Percentiles rank a stretch among this genome's conserved stretches.
These are phyloP conservation scores for Tryphoninae sp. DNA, from an alignment of 2,888 invertebrate genomes.

Conservation along the genomic window DNA sequence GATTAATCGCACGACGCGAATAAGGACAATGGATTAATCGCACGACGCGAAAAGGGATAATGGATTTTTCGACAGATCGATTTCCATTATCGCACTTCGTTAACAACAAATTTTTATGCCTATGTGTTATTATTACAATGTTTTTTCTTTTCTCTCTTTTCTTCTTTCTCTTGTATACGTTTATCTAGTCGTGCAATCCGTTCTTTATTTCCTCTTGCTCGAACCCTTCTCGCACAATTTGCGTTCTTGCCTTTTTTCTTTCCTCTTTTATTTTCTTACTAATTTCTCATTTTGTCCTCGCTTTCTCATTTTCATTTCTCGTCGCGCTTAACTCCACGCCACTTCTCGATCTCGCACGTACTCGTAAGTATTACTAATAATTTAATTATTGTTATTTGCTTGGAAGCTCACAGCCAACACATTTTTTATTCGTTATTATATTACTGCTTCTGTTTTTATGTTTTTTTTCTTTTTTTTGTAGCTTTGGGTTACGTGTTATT, in stretches of 20 bases:
- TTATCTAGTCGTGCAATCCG: slow-evolving; percentile 4
- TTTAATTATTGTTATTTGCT: slow-evolving; percentile 82
- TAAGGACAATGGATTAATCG: background rate
- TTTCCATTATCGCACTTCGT: background rate
- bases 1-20: background rate
- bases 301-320: slow-evolving; percentile 28
- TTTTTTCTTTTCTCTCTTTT: background rate
- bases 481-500: background rate
- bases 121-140: background rate
- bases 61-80: background rate
- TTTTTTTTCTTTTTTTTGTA: slow-evolving; percentile 52
- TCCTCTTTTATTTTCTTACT: slow-evolving; percentile 15
- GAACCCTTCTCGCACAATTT: slow-evolving; percentile 31
- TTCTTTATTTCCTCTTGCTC: background rate
- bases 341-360: slow-evolving; percentile 32
- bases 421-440: slow-evolving; percentile 73
- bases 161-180: slow-evolving; percentile 6
- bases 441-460: slow-evolving; percentile 59
- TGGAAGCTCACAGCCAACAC: slow-evolving; percentile 82
- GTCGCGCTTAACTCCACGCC: slow-evolving; percentile 26
- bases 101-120: background rate
- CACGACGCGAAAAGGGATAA: background rate
- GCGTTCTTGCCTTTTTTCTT: slow-evolving; percentile 41
- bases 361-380: slow-evolving; percentile 78
- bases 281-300: slow-evolving; percentile 27